Evolutionary conservation across 2,888 invertebrate genomes (phyloP).

Genomic region (Cyclophora albipunctata): DNA sequence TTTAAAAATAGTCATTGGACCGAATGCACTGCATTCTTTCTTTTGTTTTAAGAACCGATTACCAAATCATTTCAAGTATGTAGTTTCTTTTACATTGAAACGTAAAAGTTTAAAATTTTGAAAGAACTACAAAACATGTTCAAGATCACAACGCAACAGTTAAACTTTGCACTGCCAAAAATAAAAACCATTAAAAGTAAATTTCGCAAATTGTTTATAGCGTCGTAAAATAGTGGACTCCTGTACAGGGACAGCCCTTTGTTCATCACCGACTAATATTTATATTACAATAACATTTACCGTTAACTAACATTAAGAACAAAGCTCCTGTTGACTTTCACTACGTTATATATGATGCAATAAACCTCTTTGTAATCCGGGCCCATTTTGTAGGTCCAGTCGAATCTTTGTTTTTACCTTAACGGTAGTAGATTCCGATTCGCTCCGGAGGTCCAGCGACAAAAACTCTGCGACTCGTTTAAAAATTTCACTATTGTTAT

Average conservation of each 20-base stretch:
- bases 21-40: no score
- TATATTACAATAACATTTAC: constrained; percentile 30
- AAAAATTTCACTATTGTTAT: constrained; percentile 47
- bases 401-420: constrained; percentile 54
- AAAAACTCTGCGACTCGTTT: constrained; percentile 53
- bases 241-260: constrained; percentile 51
- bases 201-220: constrained; percentile 59
- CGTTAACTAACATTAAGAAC: constrained; percentile 52
- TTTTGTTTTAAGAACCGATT: no score
- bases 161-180: constrained; percentile 22
- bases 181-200: constrained; percentile 29
- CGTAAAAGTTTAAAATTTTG: no score
- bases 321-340: constrained; percentile 60
- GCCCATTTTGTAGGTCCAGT: constrained; percentile 39
- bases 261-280: constrained; percentile 38
- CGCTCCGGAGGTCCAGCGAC: constrained; percentile 49
- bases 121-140: no score
- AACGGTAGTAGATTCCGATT: constrained; percentile 56
- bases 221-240: constrained; percentile 48
- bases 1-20: no score
- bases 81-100: no score
- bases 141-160: constrained; percentile 11
- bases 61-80: no score
- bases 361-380: constrained; percentile 53
- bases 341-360: constrained; percentile 67